Evolutionary conservation across 2,888 invertebrate species (phyloP).

Genomic region (Phyllotreta cruciferae): DNA sequence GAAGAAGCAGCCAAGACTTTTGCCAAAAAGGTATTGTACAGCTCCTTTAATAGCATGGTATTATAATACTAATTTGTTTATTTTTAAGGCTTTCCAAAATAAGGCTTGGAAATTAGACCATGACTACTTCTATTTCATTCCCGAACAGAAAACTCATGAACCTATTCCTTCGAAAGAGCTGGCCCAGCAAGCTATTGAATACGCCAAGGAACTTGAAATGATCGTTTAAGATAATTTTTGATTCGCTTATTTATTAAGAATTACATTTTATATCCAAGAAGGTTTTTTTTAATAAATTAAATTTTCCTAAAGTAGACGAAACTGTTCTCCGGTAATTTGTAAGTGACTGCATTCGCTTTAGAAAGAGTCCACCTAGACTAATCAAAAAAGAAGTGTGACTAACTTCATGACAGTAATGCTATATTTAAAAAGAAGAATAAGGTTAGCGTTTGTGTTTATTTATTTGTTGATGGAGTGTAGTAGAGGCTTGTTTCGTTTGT

Average conservation of each 20-base stretch:
- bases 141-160: constrained; percentile 77
- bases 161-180: constrained; percentile 88
- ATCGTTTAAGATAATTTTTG: constrained; percentile 77
- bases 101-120: constrained; percentile 83
- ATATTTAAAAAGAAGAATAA: too few species aligned
- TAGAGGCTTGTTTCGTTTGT: too few species aligned
- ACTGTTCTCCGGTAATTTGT: too few species aligned
- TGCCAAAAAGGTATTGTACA: constrained; percentile 72
- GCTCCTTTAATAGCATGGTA: not conserved
- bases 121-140: constrained; percentile 83
- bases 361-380: too few species aligned
- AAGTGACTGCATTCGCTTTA: too few species aligned
- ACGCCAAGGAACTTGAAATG: constrained; percentile 98
- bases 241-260: constrained; percentile 29
- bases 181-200: constrained; percentile 93
- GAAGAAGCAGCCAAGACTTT: constrained; percentile 81
- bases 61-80: constrained; percentile 13
- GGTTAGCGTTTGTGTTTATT: too few species aligned
- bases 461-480: too few species aligned
- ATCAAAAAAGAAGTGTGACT: too few species aligned
- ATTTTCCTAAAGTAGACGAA: too few species aligned
- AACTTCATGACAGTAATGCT: too few species aligned
- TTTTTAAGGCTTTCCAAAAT: constrained; percentile 58
- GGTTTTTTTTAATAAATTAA: constrained; percentile 4
- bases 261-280: constrained; percentile 20